Conservation (phyloP, 2,113 vertebrate genomes). For the Megaceryle torquata region DNA sequence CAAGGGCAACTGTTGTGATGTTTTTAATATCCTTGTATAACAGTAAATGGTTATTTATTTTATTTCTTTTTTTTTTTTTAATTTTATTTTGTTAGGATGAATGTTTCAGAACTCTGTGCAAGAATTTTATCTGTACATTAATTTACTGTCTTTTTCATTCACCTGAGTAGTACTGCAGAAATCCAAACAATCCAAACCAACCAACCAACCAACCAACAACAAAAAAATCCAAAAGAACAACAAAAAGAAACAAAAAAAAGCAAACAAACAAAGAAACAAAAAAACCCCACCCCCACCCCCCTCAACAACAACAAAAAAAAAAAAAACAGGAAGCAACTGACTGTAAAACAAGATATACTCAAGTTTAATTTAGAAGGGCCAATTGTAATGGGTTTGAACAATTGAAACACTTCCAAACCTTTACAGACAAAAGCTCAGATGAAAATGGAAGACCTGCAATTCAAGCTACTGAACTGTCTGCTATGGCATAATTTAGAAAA, state of each 20-base stretch:
- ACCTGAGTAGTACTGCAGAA: not conserved
- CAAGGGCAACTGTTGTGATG: not conserved
- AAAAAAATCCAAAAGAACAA: no score
- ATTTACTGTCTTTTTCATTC: not conserved
- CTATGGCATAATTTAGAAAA: not conserved
- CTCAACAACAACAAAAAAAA: not conserved
- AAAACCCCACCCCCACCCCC: no score
- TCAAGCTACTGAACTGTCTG: not conserved
- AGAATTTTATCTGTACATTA: not conserved
- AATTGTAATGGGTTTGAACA: conserved; percentile 23
- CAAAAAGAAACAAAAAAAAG: no score
- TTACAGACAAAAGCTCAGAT: not conserved
- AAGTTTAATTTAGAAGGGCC: not conserved
- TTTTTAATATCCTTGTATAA: not conserved
- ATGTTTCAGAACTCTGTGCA: not conserved
- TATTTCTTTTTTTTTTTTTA: no score
- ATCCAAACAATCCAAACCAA: not conserved
- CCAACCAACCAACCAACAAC: no score
- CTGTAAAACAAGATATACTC: conserved; percentile 16
- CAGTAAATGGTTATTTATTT: not conserved
- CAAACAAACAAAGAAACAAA: no score
- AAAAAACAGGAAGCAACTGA: not conserved
- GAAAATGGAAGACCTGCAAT: not conserved
- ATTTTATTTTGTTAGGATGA: not conserved
- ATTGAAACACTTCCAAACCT: conserved; percentile 18